Evolutionary conservation across 1,140 invertebrate genomes (phyloP).

Genomic region (Caerostris darwini): DNA sequence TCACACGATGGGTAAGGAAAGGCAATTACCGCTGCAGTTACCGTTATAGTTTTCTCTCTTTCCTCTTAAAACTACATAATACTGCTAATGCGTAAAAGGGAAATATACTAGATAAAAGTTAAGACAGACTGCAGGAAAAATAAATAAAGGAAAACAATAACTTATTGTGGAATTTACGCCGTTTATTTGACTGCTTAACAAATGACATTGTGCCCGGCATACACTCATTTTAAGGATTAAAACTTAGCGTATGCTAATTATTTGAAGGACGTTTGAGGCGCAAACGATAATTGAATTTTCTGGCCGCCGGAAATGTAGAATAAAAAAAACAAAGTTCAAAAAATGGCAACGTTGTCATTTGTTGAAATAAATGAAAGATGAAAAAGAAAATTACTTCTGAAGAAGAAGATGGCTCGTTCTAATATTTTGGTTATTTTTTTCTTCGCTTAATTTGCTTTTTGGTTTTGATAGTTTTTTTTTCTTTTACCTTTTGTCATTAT

Average conservation of each 20-base stretch:
- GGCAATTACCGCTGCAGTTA: conserved; percentile 12
- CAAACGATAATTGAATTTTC: conserved; percentile 68
- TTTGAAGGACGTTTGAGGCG: conserved; percentile 43
- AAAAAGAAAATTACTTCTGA: conserved; percentile 43
- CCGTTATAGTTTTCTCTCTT: too few species aligned
- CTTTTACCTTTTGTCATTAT: not conserved
- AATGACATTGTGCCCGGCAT: conserved; percentile 6
- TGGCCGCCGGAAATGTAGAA: not conserved
- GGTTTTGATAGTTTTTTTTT: not conserved
- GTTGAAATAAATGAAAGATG: conserved; percentile 50
- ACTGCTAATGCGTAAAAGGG: not conserved
- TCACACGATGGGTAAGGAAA: not conserved
- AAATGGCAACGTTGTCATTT: conserved; percentile 34
- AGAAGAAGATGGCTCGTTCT: not conserved
- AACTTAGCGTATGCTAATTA: conserved; percentile 46
- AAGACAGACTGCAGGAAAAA: not conserved
- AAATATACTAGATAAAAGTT: not conserved
- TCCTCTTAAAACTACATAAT: not conserved
- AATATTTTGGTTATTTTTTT: too few species aligned
- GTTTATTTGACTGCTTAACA: conserved; percentile 64
- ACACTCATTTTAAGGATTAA: conserved; percentile 22
- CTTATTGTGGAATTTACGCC: not conserved
- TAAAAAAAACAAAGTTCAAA: not conserved
- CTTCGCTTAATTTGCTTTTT: too few species aligned
- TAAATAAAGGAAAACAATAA: conserved; percentile 59